These are phyloP conservation scores for Bembecia ichneumoniformis DNA, from an alignment of 2,888 invertebrate genomes.

Conservation along the genomic window DNA sequence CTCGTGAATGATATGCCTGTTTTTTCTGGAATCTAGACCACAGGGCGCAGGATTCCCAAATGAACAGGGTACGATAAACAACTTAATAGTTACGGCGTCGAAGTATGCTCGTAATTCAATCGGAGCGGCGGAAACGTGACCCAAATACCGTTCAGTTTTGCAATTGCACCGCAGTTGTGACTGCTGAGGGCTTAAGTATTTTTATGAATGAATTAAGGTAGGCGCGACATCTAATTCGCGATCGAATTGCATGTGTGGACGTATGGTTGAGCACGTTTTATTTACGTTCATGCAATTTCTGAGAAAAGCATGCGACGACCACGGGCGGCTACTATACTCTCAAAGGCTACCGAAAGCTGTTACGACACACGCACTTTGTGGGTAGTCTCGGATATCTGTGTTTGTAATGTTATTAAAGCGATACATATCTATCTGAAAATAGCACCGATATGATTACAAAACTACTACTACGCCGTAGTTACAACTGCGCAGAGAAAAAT, in stretches of 20 bases:
- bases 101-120: background rate
- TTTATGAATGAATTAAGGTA: constrained; percentile 50
- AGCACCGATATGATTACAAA: constrained; percentile 15
- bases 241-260: constrained; percentile 37
- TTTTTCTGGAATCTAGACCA: constrained; percentile 67
- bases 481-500: constrained; percentile 24
- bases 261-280: constrained; percentile 8
- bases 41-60: constrained; percentile 62
- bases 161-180: constrained; percentile 31
- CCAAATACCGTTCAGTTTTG: constrained; percentile 36
- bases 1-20: constrained; percentile 62
- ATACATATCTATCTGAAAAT: constrained; percentile 38
- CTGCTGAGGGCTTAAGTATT: constrained; percentile 28
- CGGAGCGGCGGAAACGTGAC: constrained; percentile 28
- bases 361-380: too few species aligned
- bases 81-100: background rate
- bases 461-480: constrained; percentile 33
- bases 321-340: constrained; percentile 41
- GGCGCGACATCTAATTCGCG: constrained; percentile 31
- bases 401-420: constrained; percentile 2
- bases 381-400: too few species aligned
- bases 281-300: constrained; percentile 42
- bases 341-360: constrained; percentile 27
- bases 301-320: constrained; percentile 39
- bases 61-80: constrained; percentile 44